phyloP scores from a whole-genome alignment of 2,797 vertebrate genomes.

The Sandelia bainsii region DNA sequence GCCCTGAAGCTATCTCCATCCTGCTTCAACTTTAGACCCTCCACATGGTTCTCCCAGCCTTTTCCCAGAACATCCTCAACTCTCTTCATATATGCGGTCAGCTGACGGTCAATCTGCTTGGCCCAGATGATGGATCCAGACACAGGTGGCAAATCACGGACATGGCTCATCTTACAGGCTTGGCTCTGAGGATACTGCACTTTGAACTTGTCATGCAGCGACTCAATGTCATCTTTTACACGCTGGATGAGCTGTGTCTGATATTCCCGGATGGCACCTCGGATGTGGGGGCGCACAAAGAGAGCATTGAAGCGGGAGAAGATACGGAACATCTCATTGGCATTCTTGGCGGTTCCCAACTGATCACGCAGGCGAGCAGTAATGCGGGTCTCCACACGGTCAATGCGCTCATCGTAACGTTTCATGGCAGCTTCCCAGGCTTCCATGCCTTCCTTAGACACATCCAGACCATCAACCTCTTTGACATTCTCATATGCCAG shows the following conservation, averaged over 20 bases:
- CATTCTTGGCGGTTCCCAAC: conserved; percentile 97
- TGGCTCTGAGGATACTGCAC: conserved; percentile 99
- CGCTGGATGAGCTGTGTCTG: conserved; percentile 98
- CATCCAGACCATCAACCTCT: conserved; percentile 97
- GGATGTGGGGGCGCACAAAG: conserved; percentile 97
- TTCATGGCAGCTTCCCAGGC: conserved; percentile 99
- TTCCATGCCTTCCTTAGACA: conserved; percentile 98
- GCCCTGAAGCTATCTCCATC: conserved; percentile 99
- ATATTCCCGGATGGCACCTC: conserved; percentile 97
- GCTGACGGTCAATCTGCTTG: conserved; percentile 98
- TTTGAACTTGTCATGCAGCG: conserved; percentile 99
- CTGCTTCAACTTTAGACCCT: conserved; percentile 99
- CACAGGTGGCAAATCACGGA: conserved; percentile 95
- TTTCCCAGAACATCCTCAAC: conserved; percentile 98
- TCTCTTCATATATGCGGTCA: conserved; percentile 99
- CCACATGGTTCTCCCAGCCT: conserved; percentile 99
- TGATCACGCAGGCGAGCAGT: conserved; percentile 97
- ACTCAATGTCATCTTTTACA: conserved; percentile 98
- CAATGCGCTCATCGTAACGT: conserved; percentile 96
- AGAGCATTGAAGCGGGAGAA: conserved; percentile 98
- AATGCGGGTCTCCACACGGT: conserved; percentile 98
- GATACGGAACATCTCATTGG: conserved; percentile 99
- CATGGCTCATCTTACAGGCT: conserved; percentile 99
- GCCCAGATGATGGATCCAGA: conserved; percentile 99
- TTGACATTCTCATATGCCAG: conserved; percentile 99